Conservation (phyloP, 1,140 invertebrate genomes). For the Luehdorfia chinensis region DNA sequence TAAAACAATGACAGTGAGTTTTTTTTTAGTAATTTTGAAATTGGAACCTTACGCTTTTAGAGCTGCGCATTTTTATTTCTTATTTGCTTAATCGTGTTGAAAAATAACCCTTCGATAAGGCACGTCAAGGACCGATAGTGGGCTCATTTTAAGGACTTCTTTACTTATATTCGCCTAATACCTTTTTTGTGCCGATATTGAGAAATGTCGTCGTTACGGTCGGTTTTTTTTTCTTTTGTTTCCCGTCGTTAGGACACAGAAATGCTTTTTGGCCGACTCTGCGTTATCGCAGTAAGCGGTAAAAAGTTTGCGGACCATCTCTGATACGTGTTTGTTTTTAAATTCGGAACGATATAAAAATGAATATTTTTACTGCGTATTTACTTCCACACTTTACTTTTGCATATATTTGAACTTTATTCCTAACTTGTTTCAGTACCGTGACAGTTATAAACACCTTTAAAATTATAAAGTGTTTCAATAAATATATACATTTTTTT, state of each 20-base stretch:
- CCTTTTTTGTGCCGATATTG: constrained; percentile 56
- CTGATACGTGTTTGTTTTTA: constrained; percentile 43
- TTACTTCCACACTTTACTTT: too few species aligned
- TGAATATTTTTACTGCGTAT: too few species aligned
- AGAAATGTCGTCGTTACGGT: constrained; percentile 67
- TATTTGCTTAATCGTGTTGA: constrained; percentile 29
- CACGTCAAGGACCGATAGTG: constrained; percentile 34
- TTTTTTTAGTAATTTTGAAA: constrained; percentile 40
- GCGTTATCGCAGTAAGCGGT: constrained; percentile 56
- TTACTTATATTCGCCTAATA: constrained; percentile 51
- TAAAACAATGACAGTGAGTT: constrained; percentile 55
- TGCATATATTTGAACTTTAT: too few species aligned
- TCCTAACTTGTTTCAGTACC: too few species aligned
- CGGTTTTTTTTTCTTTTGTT: constrained; percentile 39
- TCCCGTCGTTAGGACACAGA: constrained; percentile 55
- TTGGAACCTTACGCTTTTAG: constrained; percentile 51
- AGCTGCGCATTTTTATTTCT: constrained; percentile 29
- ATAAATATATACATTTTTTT: too few species aligned
- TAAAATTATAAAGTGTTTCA: too few species aligned
- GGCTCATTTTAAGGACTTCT: constrained; percentile 38
- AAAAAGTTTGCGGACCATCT: constrained; percentile 49
- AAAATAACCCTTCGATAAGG: constrained; percentile 44
- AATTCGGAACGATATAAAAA: constrained; percentile 40
- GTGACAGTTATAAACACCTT: too few species aligned
- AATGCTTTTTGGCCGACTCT: constrained; percentile 67